Evolutionary conservation across 1,140 invertebrate genomes (phyloP), one percentile per base, ranked within the genome.

Genomic region (Drosophila mayri): DNA sequence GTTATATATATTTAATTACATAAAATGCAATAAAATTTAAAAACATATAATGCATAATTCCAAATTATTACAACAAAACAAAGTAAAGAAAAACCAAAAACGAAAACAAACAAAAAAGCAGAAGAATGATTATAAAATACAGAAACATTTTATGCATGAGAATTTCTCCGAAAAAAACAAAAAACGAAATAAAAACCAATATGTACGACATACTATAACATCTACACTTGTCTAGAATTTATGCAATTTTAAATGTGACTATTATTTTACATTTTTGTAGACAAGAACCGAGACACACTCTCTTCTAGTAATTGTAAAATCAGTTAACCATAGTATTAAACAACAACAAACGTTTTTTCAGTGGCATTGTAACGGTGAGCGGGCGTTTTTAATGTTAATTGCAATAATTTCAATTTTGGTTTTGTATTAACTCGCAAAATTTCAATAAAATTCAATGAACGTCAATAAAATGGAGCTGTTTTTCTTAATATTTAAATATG

Each of bases 1-100:
- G 90, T 92, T 92, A 91, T 91, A 92, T 90, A 90, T 90, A 90
- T 82, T 90, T 83, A 88, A 90, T 90, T 90, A 90, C 68, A 87
- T 91, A 87, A 85, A 90, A 87, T 90, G 81, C 86, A 90, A 90
- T 86, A 77, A 83, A 85, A 90, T 81, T 86, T 84, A 78, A 84
- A 88, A 88, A 65, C 67, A 80, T 88, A 87, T 78, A 76, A 86
- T 79, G 62, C 80, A 79, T 84, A 84, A 79, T 79, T 84, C 65
- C 68, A 72, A 72, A 72, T 72, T 72, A 72, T 71, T 72, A 72
- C 68, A 75, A 79, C 57, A 79, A 77, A 59, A 70, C 43, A 74
- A 32, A 77, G 43, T 38, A 65, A 60, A 59, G 32, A 11, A 58
- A 70, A 72, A 55, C 52, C 11, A 20, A 60, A 65, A 59, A 47